phyloP scores from a whole-genome alignment of 2,888 invertebrate genomes.

The Phalera bucephala region DNA sequence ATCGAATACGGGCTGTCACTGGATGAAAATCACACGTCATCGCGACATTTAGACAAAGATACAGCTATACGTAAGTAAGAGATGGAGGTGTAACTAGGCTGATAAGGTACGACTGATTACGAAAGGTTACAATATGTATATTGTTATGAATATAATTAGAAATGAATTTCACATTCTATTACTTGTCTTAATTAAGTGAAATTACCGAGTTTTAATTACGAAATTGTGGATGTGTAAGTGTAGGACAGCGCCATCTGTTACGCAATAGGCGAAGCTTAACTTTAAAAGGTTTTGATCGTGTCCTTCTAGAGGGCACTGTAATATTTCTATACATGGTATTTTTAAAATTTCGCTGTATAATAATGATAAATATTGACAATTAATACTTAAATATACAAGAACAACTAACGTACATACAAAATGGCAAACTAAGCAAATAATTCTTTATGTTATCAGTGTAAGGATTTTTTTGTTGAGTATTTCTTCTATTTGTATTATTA shows the following conservation, averaged over 20 bases:
- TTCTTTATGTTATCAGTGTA: too few relatives aligned
- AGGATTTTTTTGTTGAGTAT: too few relatives aligned
- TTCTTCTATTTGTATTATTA: too few relatives aligned
- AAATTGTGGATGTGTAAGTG: too few relatives aligned
- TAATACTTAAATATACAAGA: too few relatives aligned
- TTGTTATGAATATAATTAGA: slow-evolving; percentile 1
- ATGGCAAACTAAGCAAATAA: too few relatives aligned
- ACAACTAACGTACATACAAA: too few relatives aligned
- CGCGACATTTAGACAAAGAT: slow-evolving; percentile 55
- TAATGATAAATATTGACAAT: too few relatives aligned
- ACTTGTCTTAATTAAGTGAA: background rate
- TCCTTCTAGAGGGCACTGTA: background rate
- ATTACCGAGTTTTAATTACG: too few relatives aligned
- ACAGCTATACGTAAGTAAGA: slow-evolving; percentile 37
- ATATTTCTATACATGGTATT: too few relatives aligned
- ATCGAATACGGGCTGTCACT: slow-evolving; percentile 41
- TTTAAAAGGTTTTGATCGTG: background rate
- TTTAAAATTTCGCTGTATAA: too few relatives aligned
- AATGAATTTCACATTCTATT: background rate
- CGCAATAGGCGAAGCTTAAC: background rate
- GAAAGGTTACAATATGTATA: slow-evolving; percentile 13
- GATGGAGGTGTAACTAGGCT: slow-evolving; percentile 21
- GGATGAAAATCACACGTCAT: slow-evolving; percentile 65
- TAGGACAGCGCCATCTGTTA: background rate
- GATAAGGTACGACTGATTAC: slow-evolving; percentile 29